Evolutionary conservation across 2,888 invertebrate species (phyloP).

Genomic region (Thecophora atra): DNA sequence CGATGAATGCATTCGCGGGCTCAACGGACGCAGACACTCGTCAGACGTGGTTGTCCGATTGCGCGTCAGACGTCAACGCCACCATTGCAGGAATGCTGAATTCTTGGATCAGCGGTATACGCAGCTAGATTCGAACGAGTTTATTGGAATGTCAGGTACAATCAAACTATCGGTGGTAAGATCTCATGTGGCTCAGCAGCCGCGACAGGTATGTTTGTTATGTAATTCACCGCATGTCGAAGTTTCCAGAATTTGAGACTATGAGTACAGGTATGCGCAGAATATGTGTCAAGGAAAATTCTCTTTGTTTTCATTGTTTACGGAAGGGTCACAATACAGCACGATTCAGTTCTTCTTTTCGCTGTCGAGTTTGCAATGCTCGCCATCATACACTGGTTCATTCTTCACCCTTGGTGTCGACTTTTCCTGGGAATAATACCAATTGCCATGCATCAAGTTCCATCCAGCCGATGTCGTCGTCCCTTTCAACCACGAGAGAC

Average conservation of each 20-base stretch:
- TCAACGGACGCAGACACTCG: too few species aligned
- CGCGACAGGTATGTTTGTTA: background rate
- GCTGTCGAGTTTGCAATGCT: constrained; percentile 13
- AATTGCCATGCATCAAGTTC: background rate
- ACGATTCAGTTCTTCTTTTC: constrained; percentile 7
- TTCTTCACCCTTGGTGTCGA: background rate
- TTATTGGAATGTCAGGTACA: too few species aligned
- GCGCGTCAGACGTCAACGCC: too few species aligned
- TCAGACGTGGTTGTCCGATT: too few species aligned
- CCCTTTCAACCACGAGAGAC: too few species aligned
- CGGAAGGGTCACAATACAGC: constrained; percentile 12
- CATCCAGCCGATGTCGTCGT: background rate
- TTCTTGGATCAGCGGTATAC: too few species aligned
- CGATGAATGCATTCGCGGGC: too few species aligned
- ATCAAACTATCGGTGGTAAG: too few species aligned
- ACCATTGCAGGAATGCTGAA: too few species aligned
- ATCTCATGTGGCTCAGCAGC: too few species aligned
- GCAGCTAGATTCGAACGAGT: too few species aligned
- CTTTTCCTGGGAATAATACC: background rate
- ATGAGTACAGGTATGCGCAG: constrained; percentile 5
- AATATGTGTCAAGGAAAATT: constrained; percentile 7
- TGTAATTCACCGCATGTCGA: constrained; percentile 9
- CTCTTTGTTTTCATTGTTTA: constrained; percentile 31
- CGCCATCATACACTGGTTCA: constrained; percentile 24
- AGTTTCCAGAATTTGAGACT: constrained; percentile 4